phyloP scores from a whole-genome alignment of 2,797 vertebrate species.

The Micropoecilia bifurca region DNA sequence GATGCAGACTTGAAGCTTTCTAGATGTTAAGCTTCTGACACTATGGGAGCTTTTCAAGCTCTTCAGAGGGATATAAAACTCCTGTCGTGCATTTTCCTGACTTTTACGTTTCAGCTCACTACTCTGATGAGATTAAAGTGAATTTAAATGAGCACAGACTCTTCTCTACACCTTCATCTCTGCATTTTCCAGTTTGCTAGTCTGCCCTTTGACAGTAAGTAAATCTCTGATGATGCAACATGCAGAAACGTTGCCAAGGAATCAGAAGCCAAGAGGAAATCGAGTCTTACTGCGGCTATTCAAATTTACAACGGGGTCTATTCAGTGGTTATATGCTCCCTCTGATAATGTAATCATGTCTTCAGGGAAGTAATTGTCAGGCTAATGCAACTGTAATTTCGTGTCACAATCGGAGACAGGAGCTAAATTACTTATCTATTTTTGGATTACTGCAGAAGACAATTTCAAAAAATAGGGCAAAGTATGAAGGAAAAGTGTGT shows the following conservation, averaged over 20 bases:
- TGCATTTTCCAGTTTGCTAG: conserved; percentile 35
- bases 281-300: conserved; percentile 25
- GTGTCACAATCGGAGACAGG: conserved; percentile 1
- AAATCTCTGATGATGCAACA: conserved; percentile 67
- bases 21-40: conserved; percentile 36
- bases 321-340: conserved; percentile 30
- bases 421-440: background rate
- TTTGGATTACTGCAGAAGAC: background rate
- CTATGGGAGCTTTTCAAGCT: conserved; percentile 31
- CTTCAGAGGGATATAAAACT: conserved; percentile 19
- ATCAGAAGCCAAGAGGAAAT: conserved; percentile 57
- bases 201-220: conserved; percentile 59
- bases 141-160: conserved; percentile 26
- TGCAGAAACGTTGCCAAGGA: conserved; percentile 63
- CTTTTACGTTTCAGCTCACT: conserved; percentile 47
- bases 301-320: conserved; percentile 41
- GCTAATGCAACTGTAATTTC: conserved; percentile 1
- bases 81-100: conserved; percentile 28
- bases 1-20: conserved; percentile 16
- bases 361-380: conserved; percentile 3
- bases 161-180: conserved; percentile 21
- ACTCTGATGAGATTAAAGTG: conserved; percentile 54
- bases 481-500: background rate
- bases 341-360: conserved; percentile 30
- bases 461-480: background rate